Evolutionary conservation across 1,140 invertebrate genomes (phyloP).

Genomic region (Pomacea maculata): DNA sequence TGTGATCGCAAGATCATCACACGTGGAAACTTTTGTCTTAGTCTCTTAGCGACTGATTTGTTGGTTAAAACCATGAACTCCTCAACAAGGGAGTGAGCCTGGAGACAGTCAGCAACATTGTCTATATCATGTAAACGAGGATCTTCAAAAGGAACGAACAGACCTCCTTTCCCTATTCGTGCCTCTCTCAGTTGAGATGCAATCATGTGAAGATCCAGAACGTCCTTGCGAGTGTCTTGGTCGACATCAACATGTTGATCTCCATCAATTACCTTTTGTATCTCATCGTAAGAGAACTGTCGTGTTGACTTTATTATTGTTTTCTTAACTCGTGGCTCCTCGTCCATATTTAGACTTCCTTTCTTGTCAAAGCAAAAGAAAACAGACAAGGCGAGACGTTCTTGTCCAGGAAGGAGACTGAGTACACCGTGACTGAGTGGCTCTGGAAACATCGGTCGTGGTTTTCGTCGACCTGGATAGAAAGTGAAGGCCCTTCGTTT

Average conservation of each 20-base stretch:
- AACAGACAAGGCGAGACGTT: conserved; percentile 49
- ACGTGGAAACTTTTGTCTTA: conserved; percentile 17
- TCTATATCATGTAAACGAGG: conserved; percentile 10
- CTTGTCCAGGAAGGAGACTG: conserved; percentile 57
- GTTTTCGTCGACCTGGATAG: conserved; percentile 51
- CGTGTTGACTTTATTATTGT: conserved; percentile 20
- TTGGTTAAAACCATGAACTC: conserved; percentile 53
- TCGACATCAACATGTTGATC: neutral
- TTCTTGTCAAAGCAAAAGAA: conserved; percentile 39
- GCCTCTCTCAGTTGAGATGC: conserved; percentile 18
- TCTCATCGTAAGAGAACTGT: conserved; percentile 33
- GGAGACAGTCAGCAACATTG: neutral
- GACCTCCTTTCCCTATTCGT: conserved; percentile 7
- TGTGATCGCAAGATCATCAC: conserved; percentile 24
- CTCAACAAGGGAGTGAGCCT: conserved; percentile 40
- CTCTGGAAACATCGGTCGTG: conserved; percentile 64
- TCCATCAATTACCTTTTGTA: conserved; percentile 23
- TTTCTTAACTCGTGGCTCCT: conserved; percentile 1
- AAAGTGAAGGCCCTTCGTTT: conserved; percentile 51
- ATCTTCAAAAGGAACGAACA: conserved; percentile 31
- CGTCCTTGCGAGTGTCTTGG: neutral
- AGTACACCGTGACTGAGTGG: conserved; percentile 60
- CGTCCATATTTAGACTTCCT: conserved; percentile 13
- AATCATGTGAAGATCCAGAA: conserved; percentile 18
- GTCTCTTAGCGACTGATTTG: conserved; percentile 30